Evolutionary conservation across 1,140 invertebrate species (phyloP).

Genomic region (Cydia strobilella): DNA sequence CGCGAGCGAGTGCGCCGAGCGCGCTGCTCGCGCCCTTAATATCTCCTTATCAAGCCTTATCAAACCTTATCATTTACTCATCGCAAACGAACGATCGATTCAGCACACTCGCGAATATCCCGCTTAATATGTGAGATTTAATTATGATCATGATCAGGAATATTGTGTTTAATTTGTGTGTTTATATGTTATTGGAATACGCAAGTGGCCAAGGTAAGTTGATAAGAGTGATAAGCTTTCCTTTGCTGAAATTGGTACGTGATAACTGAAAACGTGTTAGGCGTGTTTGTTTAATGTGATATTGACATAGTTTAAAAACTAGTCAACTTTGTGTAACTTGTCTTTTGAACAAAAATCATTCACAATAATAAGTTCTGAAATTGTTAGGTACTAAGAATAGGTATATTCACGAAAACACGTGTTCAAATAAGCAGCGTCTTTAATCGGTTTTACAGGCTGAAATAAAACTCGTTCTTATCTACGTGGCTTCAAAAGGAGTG

Average conservation of each 20-base stretch:
- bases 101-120: constrained; percentile 60
- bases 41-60: constrained; percentile 64
- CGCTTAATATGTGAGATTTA: constrained; percentile 48
- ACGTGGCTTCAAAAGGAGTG: constrained; percentile 63
- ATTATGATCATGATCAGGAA: constrained; percentile 57
- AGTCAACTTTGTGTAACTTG: not conserved
- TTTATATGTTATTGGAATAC: constrained; percentile 48
- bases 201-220: constrained; percentile 60
- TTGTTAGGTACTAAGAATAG: not conserved
- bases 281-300: constrained; percentile 6
- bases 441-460: constrained; percentile 33
- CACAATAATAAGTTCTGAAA: not conserved
- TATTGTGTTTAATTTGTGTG: constrained; percentile 52
- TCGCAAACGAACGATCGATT: constrained; percentile 69
- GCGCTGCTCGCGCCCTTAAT: constrained; percentile 44
- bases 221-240: constrained; percentile 21
- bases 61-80: constrained; percentile 72
- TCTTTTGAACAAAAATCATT: not conserved
- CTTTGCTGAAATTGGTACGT: constrained; percentile 21
- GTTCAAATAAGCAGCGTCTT: constrained; percentile 27
- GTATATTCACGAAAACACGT: not conserved
- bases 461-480: constrained; percentile 52
- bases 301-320: constrained; percentile 11
- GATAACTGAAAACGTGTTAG: constrained; percentile 19
- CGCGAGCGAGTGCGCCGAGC: constrained; percentile 52